phyloP scores from a whole-genome alignment of 2,797 vertebrate genomes.

The Girardinus metallicus region DNA sequence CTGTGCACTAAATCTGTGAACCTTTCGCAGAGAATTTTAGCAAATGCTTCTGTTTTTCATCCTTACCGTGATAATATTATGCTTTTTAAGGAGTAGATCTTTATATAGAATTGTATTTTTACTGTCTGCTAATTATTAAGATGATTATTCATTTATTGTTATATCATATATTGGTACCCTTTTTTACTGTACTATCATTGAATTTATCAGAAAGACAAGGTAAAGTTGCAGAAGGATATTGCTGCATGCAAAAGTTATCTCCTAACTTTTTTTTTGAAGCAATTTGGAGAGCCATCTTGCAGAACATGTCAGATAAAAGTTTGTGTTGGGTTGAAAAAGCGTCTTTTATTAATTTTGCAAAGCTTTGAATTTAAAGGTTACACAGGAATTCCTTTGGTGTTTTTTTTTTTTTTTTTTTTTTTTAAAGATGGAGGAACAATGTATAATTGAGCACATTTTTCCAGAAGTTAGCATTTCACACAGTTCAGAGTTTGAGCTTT shows the following conservation, averaged over 20 bases:
- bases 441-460: background rate
- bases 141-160: slow-evolving; percentile 15
- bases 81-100: slow-evolving; percentile 36
- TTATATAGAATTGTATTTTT: background rate
- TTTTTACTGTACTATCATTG: background rate
- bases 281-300: background rate
- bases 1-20: slow-evolving; percentile 54
- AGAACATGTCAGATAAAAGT: background rate
- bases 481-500: slow-evolving; percentile 13
- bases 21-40: slow-evolving; percentile 67
- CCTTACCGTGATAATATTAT: slow-evolving; percentile 27
- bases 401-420: background rate
- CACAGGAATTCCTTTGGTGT: background rate
- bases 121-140: slow-evolving; percentile 27
- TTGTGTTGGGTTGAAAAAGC: background rate
- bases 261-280: background rate
- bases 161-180: background rate
- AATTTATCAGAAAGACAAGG: background rate
- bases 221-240: background rate
- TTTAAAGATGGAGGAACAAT: background rate
- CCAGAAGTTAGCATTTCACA: slow-evolving; percentile 21
- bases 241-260: background rate
- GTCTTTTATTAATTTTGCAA: slow-evolving; percentile 5
- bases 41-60: slow-evolving; percentile 33
- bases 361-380: background rate